Conservation (phyloP, 2,113 vertebrate genomes). For the Neomonachus schauinslandi region DNA sequence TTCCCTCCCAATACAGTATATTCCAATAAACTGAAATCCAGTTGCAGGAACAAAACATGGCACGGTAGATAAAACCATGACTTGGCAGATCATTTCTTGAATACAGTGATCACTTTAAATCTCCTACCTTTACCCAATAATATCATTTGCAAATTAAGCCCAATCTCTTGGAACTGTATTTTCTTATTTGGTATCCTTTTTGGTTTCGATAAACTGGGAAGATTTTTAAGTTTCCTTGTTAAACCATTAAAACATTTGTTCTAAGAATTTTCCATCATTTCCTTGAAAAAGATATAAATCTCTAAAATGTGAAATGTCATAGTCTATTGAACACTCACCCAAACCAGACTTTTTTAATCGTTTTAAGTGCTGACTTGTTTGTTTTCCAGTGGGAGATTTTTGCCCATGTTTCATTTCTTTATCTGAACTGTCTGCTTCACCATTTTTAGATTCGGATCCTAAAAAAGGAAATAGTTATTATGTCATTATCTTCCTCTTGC, state of each 20-base stretch:
- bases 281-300: constrained; percentile 32
- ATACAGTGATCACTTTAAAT: constrained; percentile 64
- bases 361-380: constrained; percentile 92
- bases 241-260: background rate
- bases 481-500: constrained; percentile 76
- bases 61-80: background rate
- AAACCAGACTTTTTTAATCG: constrained; percentile 93
- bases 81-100: constrained; percentile 68
- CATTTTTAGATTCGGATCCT: constrained; percentile 93
- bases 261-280: background rate
- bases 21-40: constrained; percentile 54
- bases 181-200: constrained; percentile 48
- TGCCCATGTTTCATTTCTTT: constrained; percentile 92
- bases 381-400: constrained; percentile 91
- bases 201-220: constrained; percentile 53
- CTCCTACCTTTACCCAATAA: constrained; percentile 47
- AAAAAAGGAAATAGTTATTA: constrained; percentile 82
- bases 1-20: background rate
- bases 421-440: constrained; percentile 92
- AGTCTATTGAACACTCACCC: constrained; percentile 86
- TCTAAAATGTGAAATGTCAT: constrained; percentile 49
- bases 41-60: constrained; percentile 19
- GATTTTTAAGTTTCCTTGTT: constrained; percentile 37
- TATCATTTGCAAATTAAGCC: constrained; percentile 15
- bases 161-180: background rate